A percentile compares a stretch with the other conserved stretches of the same genome.
phyloP scores from a whole-genome alignment of 2,888 invertebrate species.

The Barypeithes pellucidus region DNA sequence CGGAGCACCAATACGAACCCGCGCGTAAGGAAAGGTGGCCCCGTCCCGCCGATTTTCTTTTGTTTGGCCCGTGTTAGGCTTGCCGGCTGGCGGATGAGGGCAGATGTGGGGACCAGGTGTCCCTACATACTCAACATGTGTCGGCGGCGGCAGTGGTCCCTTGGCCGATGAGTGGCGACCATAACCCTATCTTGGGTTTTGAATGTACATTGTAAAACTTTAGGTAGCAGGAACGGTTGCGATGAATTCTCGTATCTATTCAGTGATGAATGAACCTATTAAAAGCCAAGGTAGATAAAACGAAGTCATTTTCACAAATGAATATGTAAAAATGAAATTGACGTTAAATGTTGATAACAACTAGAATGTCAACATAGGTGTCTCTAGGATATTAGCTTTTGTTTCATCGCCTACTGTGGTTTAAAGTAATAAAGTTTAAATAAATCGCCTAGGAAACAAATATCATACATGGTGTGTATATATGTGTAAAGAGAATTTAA shows the following conservation, averaged over 20 bases:
- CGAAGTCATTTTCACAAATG: too few species aligned
- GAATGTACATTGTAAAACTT: conserved; percentile 19
- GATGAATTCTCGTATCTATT: background rate
- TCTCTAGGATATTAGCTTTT: too few species aligned
- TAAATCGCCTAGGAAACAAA: too few species aligned
- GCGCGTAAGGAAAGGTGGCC: conserved; percentile 61
- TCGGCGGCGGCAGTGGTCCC: conserved; percentile 49
- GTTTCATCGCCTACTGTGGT: too few species aligned
- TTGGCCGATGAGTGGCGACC: conserved; percentile 27
- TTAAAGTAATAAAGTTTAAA: too few species aligned
- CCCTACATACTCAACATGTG: conserved; percentile 58
- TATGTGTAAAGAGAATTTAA: too few species aligned
- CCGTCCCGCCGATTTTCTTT: conserved; percentile 61
- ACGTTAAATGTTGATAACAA: too few species aligned
- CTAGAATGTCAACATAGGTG: too few species aligned
- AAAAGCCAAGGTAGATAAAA: too few species aligned
- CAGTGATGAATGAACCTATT: too few species aligned
- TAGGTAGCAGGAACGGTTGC: conserved; percentile 25
- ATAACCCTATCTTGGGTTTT: conserved; percentile 43
- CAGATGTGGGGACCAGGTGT: conserved; percentile 69
- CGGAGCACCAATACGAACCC: conserved; percentile 62
- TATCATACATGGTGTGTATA: too few species aligned
- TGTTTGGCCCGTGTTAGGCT: conserved; percentile 63
- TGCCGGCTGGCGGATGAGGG: conserved; percentile 62
- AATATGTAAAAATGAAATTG: too few species aligned